Evolutionary conservation across 2,797 vertebrate genomes (phyloP).

Genomic region (Chelon auratus): DNA sequence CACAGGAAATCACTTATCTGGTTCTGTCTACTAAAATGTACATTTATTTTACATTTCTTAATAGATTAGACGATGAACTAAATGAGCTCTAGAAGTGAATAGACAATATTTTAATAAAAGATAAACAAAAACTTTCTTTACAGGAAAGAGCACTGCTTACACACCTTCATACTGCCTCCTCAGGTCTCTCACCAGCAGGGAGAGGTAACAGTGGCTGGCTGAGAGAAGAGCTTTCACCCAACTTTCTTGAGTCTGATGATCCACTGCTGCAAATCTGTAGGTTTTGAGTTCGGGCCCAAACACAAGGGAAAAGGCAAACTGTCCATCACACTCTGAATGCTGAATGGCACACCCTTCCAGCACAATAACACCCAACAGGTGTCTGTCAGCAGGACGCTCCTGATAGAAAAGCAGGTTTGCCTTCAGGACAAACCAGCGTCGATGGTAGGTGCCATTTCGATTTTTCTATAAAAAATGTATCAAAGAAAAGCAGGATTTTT

Average conservation of each 20-base stretch:
- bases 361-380: conserved; percentile 91
- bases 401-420: conserved; percentile 98
- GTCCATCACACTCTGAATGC: conserved; percentile 83
- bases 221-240: conserved; percentile 92
- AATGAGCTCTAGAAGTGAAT: too few relatives aligned
- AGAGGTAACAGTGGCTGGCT: conserved; percentile 92
- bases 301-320: conserved; percentile 88
- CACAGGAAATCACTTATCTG: background rate
- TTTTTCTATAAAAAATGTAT: conserved; percentile 70
- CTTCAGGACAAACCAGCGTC: conserved; percentile 94
- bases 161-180: conserved; percentile 87
- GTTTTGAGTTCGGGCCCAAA: conserved; percentile 87
- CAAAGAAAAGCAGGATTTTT: background rate
- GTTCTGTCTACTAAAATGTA: too few relatives aligned
- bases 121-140: too few relatives aligned
- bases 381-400: conserved; percentile 88
- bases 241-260: conserved; percentile 85
- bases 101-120: too few relatives aligned
- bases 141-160: background rate
- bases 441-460: conserved; percentile 85
- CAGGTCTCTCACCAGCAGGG: conserved; percentile 90
- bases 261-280: conserved; percentile 88
- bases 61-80: too few relatives aligned
- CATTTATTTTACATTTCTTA: too few relatives aligned
- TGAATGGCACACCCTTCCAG: conserved; percentile 93